phyloP scores from a whole-genome alignment of 92 coral and sea anemone genomes.

The Galaxea fascicularis region DNA sequence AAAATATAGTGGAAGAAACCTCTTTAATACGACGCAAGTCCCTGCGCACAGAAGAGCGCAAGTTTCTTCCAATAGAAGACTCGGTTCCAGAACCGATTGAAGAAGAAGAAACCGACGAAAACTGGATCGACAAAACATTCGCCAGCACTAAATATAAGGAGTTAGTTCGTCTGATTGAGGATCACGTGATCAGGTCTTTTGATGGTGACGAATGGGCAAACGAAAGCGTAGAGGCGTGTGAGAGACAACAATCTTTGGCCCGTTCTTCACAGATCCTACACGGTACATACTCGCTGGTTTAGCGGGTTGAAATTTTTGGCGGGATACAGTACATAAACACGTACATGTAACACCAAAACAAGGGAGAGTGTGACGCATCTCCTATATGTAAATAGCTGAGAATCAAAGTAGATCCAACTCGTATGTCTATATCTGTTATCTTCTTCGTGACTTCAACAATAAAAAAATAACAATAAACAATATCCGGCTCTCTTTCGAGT shows the following conservation, averaged over 20 bases:
- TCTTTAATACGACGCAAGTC: constrained; percentile 51
- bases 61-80: constrained; percentile 13
- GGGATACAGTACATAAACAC: too few relatives aligned
- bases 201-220: constrained; percentile 32
- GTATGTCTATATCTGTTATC: too few relatives aligned
- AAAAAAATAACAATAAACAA: too few relatives aligned
- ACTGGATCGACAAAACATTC: not conserved
- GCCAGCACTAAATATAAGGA: constrained; percentile 61
- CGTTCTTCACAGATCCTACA: not conserved
- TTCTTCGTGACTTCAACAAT: too few relatives aligned
- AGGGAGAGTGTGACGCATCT: too few relatives aligned
- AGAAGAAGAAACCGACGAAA: constrained; percentile 13
- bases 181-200: constrained; percentile 75
- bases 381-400: too few relatives aligned
- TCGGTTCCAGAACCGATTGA: constrained; percentile 11
- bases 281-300: too few relatives aligned
- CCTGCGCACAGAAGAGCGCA: constrained; percentile 41
- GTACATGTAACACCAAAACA: too few relatives aligned
- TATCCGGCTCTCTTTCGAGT: too few relatives aligned
- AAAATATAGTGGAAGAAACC: constrained; percentile 19
- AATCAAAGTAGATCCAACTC: too few relatives aligned
- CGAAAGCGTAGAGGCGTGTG: not conserved
- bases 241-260: not conserved
- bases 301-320: too few relatives aligned
- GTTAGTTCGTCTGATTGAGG: constrained; percentile 70